phyloP scores from a whole-genome alignment of 2,888 invertebrate genomes.

The Lydus trimaculatus region DNA sequence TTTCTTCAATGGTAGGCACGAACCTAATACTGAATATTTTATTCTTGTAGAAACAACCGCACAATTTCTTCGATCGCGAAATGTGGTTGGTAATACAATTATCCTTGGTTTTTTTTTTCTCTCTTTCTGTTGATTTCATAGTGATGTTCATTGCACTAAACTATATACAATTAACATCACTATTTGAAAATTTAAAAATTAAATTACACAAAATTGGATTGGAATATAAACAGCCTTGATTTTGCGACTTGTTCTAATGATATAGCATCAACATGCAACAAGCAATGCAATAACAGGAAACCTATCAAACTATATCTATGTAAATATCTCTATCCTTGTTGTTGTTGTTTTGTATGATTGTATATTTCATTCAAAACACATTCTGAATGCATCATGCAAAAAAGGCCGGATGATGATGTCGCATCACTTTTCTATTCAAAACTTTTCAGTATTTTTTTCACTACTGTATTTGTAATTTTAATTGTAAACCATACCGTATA shows the following conservation, averaged over 20 bases:
- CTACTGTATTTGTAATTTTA: neutral
- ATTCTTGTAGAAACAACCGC: too few relatives aligned
- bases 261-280: neutral
- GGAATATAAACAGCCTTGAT: neutral
- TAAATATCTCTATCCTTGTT: neutral
- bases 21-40: too few relatives aligned
- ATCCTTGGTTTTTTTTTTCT: neutral
- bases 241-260: neutral
- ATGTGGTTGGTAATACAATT: too few relatives aligned
- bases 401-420: slow-evolving; percentile 2
- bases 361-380: neutral
- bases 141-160: too few relatives aligned
- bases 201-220: neutral
- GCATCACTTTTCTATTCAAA: neutral
- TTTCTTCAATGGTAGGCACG: too few relatives aligned
- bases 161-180: too few relatives aligned
- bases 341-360: neutral
- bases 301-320: slow-evolving; percentile 1
- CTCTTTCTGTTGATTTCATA: neutral
- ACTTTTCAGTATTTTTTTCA: neutral
- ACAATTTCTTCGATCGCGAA: too few relatives aligned
- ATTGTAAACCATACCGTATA: neutral
- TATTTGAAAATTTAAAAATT: neutral
- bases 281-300: neutral
- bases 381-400: slow-evolving; percentile 1